Base-by-base conservation (phyloP, 2,113 vertebrate genomes). In the Scophthalmus maximus region DNA sequence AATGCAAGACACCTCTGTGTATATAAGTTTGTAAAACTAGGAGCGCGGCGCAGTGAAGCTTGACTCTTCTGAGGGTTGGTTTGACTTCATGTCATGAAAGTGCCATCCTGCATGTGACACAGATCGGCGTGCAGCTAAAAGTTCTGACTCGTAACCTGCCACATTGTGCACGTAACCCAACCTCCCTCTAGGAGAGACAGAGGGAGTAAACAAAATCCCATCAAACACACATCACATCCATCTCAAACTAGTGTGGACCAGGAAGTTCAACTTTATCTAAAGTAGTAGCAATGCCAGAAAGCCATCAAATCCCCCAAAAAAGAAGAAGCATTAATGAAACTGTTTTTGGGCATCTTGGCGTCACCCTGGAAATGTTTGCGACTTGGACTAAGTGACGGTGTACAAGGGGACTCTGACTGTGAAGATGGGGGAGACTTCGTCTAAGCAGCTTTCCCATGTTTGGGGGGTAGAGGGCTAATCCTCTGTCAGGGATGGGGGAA, bases 391-490 rank as follows among this genome's bases (percentile, higher is more conserved):
- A 86, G 86, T 89, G 84, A 87, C 40, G 81, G 84, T 85, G 81
- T 83, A 78, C 76, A 78, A 78, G 82, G 82, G 82, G 81, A 87
- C 81, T 84, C 79, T 87, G 84, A 69, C 82, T 81, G 88, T 69
- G 82, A 85, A 85, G 86, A 86, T 86, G 88, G 87, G 83, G 89
- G 87, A 85, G 91, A 83, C 79, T 81, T 89, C 79, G 76, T 76
- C 86, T 92, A 93, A 93, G 90, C 92, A 89, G 92, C 92, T 92
- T 93, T 93, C 88, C 88, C 86, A 91, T 92, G 89, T 92, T 93
- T 89, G 82, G 91, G 92, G 90, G 90, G 89, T 90, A 91, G 85
- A 91, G 82, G 86, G 87, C 91, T 93, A 93, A 94, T 98, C 86
- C 96, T 96, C 90, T 93, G 91, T 93, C 92, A 93, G 85, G 90